Base-by-base conservation (phyloP, 1,140 invertebrate species). In the Drosophila sulfurigaster region DNA sequence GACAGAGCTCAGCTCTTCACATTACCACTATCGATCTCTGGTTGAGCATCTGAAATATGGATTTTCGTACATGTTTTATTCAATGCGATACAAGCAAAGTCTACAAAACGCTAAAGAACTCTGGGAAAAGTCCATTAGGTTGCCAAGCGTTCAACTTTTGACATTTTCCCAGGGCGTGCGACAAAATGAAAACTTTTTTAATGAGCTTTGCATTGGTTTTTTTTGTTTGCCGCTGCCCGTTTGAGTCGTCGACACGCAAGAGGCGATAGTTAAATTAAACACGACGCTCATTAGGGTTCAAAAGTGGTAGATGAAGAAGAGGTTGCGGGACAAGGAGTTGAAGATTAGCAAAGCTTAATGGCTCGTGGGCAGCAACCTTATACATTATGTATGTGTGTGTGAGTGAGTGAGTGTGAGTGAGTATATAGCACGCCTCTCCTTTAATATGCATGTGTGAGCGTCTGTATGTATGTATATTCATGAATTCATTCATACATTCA, bases 401-500 rank as follows among this genome's bases (percentile, higher is more conserved):
- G 32, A 6, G 54, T 52, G 25, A 28, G 41, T 57, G 15, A 20
- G 32, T 8, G 54, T 52, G 25, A 28, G 41, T 57, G 15, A 20
- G 20, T 41, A 79, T 66, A 52, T 58, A 58, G 59, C 51, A 85
- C 77, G 77, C 65, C 77, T 85, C 58, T 71, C 59, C 73, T 65
- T 64, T 65, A 64, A 70, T 75, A 32, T 56, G 3, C 32, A 38
- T 68, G 11, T 35, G 45, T 46, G 2, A 32, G 6, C 1, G 7
- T 32, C 0, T 32, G 30, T 32, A 32, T 64, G 7, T 66, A 38
- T 45, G 32, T 38, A 28, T 60, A 54, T 81, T 48, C 65, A 75
- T 82, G 56, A 51, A 71, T 88, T 77, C 73, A 87, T 81, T 85
- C 78, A 85, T 67, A 54, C 20, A 71, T 58, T 46, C 56, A 65